A percentile compares a stretch with the other conserved stretches of the same genome.
Conservation (phyloP, 2,797 vertebrate genomes). For the Clangula hyemalis region DNA sequence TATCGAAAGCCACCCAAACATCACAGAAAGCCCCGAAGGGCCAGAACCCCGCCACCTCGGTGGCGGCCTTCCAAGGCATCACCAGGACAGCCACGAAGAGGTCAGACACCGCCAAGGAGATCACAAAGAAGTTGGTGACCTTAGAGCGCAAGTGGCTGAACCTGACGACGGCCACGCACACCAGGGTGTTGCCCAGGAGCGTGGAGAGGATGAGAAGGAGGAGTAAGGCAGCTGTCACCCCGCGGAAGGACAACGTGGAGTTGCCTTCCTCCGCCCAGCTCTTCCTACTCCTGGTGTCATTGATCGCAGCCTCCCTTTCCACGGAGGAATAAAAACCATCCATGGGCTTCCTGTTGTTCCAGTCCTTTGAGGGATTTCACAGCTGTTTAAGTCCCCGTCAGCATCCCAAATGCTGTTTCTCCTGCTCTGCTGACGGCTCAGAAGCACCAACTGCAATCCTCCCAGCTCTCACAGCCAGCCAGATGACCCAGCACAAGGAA, state of each 20-base stretch:
- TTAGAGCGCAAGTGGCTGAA: constrained; percentile 85
- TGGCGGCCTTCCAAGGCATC: constrained; percentile 86
- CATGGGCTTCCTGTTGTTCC: neutral
- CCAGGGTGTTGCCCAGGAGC: constrained; percentile 83
- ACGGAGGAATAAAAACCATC: neutral
- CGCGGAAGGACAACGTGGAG: constrained; percentile 46
- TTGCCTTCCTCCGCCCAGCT: neutral
- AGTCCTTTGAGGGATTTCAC: neutral
- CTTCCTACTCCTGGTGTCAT: neutral
- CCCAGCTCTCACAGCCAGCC: neutral
- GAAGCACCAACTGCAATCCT: neutral
- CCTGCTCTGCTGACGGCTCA: neutral
- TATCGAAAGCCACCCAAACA: constrained; percentile 87
- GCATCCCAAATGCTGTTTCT: neutral
- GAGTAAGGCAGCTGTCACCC: constrained; percentile 77
- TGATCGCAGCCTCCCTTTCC: neutral
- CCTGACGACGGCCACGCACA: constrained; percentile 80
- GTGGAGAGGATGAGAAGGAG: constrained; percentile 83
- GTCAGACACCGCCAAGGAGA: constrained; percentile 85
- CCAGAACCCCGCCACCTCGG: constrained; percentile 79
- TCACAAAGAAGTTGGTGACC: constrained; percentile 84
- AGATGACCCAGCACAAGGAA: neutral
- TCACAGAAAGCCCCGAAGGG: constrained; percentile 84
- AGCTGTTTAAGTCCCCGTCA: neutral
- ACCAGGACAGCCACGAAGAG: constrained; percentile 85